phyloP scores from a whole-genome alignment of 2,888 invertebrate genomes.

The Neoaliturus tenellus region DNA sequence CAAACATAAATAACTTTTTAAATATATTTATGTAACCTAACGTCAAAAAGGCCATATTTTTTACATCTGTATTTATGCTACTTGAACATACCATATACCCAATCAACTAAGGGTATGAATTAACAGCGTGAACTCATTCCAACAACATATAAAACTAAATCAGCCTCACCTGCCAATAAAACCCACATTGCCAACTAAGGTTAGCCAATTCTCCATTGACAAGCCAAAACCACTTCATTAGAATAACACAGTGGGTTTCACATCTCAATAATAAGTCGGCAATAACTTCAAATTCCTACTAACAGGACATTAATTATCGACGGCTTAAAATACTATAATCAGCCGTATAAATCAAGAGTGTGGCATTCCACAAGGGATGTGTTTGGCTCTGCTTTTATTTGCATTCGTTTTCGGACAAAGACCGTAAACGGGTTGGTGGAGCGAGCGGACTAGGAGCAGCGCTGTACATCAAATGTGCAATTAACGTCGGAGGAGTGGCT shows the following conservation, averaged over 20 bases:
- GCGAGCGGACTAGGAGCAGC: neutral
- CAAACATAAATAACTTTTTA: too few species aligned
- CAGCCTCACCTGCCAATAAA: neutral
- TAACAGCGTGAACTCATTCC: too few species aligned
- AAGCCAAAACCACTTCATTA: conserved; percentile 10
- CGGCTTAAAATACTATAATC: conserved; percentile 16
- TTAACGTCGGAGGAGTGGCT: conserved; percentile 36
- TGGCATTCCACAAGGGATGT: conserved; percentile 4
- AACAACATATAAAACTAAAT: too few species aligned
- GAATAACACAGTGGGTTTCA: neutral
- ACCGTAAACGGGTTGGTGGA: conserved; percentile 3
- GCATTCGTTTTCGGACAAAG: neutral
- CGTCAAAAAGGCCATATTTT: too few species aligned
- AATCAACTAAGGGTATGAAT: too few species aligned
- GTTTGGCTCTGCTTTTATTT: conserved; percentile 24
- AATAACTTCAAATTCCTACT: conserved; percentile 18
- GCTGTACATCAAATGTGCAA: conserved; percentile 39
- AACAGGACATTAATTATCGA: neutral
- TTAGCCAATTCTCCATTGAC: neutral
- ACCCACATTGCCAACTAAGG: neutral
- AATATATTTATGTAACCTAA: too few species aligned
- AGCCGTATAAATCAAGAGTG: conserved; percentile 11
- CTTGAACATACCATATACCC: too few species aligned
- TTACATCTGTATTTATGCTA: too few species aligned
- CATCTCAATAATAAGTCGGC: conserved; percentile 8